Evolutionary conservation across 2,797 vertebrate species (phyloP).

Genomic region (Clarias laeviceps): DNA sequence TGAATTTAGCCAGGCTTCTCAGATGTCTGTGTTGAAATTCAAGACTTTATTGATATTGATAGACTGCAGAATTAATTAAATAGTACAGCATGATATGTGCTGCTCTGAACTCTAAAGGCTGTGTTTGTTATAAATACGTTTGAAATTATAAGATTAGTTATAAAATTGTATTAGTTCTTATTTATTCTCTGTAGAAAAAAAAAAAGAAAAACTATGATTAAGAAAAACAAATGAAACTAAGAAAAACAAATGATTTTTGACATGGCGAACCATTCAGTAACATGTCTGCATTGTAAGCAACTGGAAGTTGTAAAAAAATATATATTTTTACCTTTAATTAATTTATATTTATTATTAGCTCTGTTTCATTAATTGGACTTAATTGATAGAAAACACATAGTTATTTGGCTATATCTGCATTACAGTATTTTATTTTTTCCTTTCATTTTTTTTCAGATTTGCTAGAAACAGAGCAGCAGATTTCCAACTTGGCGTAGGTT

Average conservation of each 20-base stretch:
- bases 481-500: slow-evolving; percentile 36
- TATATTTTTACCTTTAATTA: background rate
- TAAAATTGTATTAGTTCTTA: background rate
- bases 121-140: slow-evolving; percentile 19
- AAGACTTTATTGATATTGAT: slow-evolving; percentile 64
- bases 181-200: slow-evolving; percentile 4
- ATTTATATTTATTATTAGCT: background rate
- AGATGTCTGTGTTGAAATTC: slow-evolving; percentile 67
- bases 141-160: slow-evolving; percentile 2
- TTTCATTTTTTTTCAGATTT: slow-evolving; percentile 6
- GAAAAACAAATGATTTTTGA: background rate
- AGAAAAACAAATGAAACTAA: background rate
- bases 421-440: slow-evolving; percentile 3
- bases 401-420: background rate
- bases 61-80: slow-evolving; percentile 69
- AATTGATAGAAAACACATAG: background rate
- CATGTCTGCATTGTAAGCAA: background rate
- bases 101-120: slow-evolving; percentile 48
- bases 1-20: slow-evolving; percentile 62
- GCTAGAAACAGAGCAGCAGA: slow-evolving; percentile 18
- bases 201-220: too few species aligned
- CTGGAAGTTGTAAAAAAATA: background rate
- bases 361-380: background rate
- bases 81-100: slow-evolving; percentile 60
- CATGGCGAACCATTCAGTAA: background rate